A percentile compares a stretch with the other conserved stretches of the same genome.
Evolutionary conservation across 2,888 invertebrate genomes (phyloP).

Genomic region (Latrodectus elegans): DNA sequence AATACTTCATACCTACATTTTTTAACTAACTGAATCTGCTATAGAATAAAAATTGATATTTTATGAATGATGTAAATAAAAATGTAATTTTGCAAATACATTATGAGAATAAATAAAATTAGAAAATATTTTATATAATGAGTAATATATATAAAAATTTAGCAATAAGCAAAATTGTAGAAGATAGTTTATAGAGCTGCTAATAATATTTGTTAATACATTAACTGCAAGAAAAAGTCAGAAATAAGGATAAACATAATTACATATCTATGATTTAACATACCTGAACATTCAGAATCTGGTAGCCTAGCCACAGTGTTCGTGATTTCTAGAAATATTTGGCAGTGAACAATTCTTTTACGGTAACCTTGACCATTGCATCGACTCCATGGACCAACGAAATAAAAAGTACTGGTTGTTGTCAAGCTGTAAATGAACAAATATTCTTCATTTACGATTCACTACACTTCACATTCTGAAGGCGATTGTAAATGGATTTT

Average conservation of each 20-base stretch:
- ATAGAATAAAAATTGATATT: too few species aligned
- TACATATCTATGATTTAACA: background rate
- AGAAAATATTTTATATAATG: too few species aligned
- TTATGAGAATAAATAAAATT: too few species aligned
- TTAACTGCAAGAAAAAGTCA: background rate
- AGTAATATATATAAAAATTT: too few species aligned
- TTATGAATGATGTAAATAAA: too few species aligned
- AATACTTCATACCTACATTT: too few species aligned
- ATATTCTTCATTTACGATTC: background rate
- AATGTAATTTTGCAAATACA: too few species aligned
- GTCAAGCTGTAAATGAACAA: conserved; percentile 18
- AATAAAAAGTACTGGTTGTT: conserved; percentile 75
- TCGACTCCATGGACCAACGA: conserved; percentile 92
- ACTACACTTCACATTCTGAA: too few species aligned
- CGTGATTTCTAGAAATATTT: conserved; percentile 93
- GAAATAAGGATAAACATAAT: background rate
- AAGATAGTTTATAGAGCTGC: background rate
- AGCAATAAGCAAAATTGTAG: too few species aligned
- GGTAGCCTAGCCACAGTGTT: conserved; percentile 90
- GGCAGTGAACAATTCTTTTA: conserved; percentile 91
- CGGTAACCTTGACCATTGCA: conserved; percentile 93
- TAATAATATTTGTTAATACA: background rate
- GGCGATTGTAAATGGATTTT: too few species aligned
- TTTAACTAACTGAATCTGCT: too few species aligned
- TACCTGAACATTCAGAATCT: conserved; percentile 88